Evolutionary conservation across 2,888 invertebrate species (phyloP).

Genomic region (Physocephala rufipes): DNA sequence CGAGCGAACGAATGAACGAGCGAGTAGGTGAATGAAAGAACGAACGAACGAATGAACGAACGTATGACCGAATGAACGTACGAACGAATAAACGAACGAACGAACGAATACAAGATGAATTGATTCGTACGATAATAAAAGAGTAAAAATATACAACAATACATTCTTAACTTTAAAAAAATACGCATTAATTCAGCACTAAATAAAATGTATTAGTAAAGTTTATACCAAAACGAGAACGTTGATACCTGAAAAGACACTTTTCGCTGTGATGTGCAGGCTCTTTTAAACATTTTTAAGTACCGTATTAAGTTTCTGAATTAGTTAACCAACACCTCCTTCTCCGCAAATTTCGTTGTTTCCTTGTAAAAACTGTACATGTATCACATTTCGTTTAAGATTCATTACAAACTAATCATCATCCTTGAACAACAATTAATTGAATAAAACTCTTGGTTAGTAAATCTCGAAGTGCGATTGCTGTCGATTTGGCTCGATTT

Average conservation of each 20-base stretch:
- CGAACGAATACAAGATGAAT: background rate
- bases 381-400: conserved; percentile 18
- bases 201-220: background rate
- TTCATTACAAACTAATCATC: background rate
- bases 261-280: background rate
- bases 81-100: too few species aligned
- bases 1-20: too few species aligned
- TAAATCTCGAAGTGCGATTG: conserved; percentile 53
- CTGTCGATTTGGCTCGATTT: conserved; percentile 45
- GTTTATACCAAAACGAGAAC: background rate
- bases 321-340: too few species aligned
- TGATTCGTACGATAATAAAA: background rate
- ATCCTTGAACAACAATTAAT: conserved; percentile 27
- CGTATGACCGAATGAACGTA: too few species aligned
- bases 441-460: conserved; percentile 58
- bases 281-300: conserved; percentile 24
- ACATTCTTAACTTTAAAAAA: conserved; percentile 8
- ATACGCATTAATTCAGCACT: conserved; percentile 3
- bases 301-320: conserved; percentile 29
- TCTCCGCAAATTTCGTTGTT: background rate
- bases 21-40: too few species aligned
- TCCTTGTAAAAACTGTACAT: conserved; percentile 11
- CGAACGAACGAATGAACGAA: too few species aligned
- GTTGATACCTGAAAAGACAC: background rate
- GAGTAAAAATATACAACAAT: background rate